phyloP scores from a whole-genome alignment of 2,113 vertebrate genomes.

The Rostratula benghalensis region DNA sequence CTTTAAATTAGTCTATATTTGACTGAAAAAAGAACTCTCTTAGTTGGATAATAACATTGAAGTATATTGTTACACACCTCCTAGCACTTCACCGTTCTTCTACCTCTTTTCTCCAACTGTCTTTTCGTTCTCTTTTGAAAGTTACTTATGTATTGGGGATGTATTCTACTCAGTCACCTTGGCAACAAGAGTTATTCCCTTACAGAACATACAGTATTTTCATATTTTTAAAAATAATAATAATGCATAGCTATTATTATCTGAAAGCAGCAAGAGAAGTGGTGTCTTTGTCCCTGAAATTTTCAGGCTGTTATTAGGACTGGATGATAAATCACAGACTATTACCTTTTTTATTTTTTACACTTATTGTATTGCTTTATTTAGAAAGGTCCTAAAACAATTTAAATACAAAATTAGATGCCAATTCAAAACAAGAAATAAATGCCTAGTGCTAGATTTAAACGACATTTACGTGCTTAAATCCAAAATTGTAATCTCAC shows the following conservation, averaged over 20 bases:
- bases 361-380: neutral
- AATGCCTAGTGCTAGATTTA: neutral
- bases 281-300: neutral
- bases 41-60: neutral
- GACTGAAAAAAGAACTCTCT: neutral
- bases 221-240: neutral
- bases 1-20: neutral
- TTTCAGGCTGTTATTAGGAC: neutral
- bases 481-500: neutral
- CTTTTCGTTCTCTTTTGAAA: neutral
- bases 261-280: conserved; percentile 12
- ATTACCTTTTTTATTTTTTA: neutral
- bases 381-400: neutral
- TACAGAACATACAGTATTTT: conserved; percentile 7
- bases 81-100: neutral
- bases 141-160: neutral
- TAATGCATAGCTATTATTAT: conserved; percentile 4
- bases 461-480: neutral
- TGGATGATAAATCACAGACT: neutral
- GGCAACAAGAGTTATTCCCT: conserved; percentile 37
- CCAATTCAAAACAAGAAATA: neutral
- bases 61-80: neutral
- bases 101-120: neutral
- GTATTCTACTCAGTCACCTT: conserved; percentile 34
- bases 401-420: neutral